These are phyloP conservation scores for Xenopus petersii DNA, from an alignment of 2,797 vertebrate species.

Conservation along the genomic window DNA sequence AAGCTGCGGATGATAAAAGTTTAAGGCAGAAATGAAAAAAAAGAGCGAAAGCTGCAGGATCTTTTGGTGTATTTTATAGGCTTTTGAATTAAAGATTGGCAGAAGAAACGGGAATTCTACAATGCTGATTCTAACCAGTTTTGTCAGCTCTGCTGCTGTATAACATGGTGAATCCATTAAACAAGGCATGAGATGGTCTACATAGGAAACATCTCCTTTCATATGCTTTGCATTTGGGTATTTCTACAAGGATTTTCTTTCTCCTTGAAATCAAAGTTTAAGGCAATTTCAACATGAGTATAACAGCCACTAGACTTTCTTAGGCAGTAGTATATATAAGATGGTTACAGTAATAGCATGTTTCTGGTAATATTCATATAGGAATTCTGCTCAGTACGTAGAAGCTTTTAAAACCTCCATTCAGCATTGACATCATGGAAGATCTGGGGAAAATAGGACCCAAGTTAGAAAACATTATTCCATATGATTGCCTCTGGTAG, in stretches of 20 bases:
- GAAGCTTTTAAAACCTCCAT: too few relatives aligned
- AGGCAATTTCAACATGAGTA: too few relatives aligned
- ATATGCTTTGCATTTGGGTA: neutral
- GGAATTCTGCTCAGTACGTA: too few relatives aligned
- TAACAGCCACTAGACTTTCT: too few relatives aligned
- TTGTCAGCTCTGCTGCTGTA: slow-evolving; percentile 13
- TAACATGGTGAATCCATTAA: neutral
- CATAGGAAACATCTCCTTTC: neutral
- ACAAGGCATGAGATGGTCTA: neutral
- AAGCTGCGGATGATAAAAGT: slow-evolving; percentile 42
- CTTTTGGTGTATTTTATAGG: slow-evolving; percentile 34
- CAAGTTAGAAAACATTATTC: too few relatives aligned
- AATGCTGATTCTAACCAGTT: slow-evolving; percentile 35
- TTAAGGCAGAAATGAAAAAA: slow-evolving; percentile 41
- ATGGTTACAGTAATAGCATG: too few relatives aligned
- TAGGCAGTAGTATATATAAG: too few relatives aligned
- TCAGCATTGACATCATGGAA: too few relatives aligned
- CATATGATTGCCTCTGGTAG: too few relatives aligned
- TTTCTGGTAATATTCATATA: too few relatives aligned
- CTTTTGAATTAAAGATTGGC: slow-evolving; percentile 43
- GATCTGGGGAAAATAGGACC: too few relatives aligned
- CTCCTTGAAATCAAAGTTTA: too few relatives aligned
- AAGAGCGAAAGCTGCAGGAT: slow-evolving; percentile 20
- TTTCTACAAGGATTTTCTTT: neutral
- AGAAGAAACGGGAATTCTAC: slow-evolving; percentile 17